These are phyloP conservation scores for Pogona vitticeps DNA, from an alignment of 2,113 vertebrate species.

Conservation along the genomic window DNA sequence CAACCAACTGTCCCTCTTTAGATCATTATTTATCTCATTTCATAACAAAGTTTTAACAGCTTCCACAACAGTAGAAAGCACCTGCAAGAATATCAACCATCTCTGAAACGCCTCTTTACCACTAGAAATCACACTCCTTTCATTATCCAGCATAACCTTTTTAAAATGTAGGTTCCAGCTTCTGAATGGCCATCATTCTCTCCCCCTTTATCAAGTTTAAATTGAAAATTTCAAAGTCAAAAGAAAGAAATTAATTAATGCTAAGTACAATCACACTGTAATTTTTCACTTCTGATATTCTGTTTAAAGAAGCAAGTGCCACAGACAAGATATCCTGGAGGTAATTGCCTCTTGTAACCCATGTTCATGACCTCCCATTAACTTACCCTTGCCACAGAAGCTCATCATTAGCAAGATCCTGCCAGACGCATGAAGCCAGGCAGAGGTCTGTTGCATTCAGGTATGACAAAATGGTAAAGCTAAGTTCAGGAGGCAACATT, in stretches of 20 bases:
- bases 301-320: slow-evolving; percentile 6
- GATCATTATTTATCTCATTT: not conserved
- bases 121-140: not conserved
- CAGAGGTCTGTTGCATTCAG: slow-evolving; percentile 98
- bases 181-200: not conserved
- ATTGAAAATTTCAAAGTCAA: not conserved
- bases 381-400: slow-evolving; percentile 98
- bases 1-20: not conserved
- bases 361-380: not conserved
- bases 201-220: not conserved
- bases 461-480: slow-evolving; percentile 97
- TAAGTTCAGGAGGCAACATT: slow-evolving; percentile 95
- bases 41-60: not conserved
- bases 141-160: not conserved
- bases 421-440: slow-evolving; percentile 97
- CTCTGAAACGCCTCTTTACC: not conserved
- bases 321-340: slow-evolving; percentile 2
- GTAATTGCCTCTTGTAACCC: slow-evolving; percentile 16
- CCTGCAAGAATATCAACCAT: not conserved
- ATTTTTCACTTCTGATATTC: slow-evolving; percentile 1
- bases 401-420: slow-evolving; percentile 93
- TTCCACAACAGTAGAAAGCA: not conserved
- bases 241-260: not conserved
- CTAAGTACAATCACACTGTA: slow-evolving; percentile 37
- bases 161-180: not conserved